phyloP scores from a whole-genome alignment of 2,113 vertebrate species.

The Heptranchias perlo region DNA sequence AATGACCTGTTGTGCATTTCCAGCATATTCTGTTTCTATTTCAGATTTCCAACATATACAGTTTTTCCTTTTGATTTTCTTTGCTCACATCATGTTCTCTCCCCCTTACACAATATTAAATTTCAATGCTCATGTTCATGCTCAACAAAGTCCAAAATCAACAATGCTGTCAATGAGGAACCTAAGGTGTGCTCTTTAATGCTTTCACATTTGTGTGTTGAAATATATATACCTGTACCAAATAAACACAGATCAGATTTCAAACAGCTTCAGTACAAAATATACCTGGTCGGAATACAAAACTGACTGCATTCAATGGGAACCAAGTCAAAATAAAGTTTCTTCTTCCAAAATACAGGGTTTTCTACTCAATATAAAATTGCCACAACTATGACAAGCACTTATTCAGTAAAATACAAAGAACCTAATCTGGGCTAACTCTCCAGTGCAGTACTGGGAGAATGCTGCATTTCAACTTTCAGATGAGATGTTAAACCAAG shows the following conservation, averaged over 20 bases:
- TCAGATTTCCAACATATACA: neutral
- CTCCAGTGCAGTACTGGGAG: neutral
- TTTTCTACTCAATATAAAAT: neutral
- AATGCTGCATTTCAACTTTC: neutral
- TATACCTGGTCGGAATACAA: neutral
- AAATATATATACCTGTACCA: neutral
- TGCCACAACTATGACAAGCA: neutral
- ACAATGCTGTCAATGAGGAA: neutral
- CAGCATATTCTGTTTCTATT: neutral
- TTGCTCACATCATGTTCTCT: neutral
- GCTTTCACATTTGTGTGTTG: neutral
- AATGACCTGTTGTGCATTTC: neutral
- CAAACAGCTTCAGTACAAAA: neutral
- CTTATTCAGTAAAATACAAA: neutral
- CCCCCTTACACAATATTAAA: neutral
- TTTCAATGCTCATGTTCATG: neutral
- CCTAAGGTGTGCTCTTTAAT: too few relatives aligned
- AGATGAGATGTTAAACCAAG: neutral
- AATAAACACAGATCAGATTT: neutral
- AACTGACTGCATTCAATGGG: neutral
- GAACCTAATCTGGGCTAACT: neutral
- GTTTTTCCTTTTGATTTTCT: neutral
- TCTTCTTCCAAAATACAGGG: neutral
- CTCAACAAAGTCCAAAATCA: neutral
- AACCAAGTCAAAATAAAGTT: neutral